Evolutionary conservation across 2,797 vertebrate species (phyloP).

Genomic region (Anolis apletophallus): DNA sequence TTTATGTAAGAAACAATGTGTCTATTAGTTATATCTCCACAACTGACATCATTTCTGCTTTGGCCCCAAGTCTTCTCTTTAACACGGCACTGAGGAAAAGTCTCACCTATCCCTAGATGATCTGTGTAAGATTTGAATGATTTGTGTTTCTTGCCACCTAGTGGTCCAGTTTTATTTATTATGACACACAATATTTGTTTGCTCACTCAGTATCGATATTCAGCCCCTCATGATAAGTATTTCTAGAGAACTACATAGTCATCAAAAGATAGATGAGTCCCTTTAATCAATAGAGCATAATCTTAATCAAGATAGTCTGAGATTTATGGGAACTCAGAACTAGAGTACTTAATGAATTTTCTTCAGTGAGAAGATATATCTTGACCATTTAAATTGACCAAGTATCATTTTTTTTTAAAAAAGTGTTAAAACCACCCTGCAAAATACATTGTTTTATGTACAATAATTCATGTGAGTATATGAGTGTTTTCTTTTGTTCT

Average conservation of each 20-base stretch:
- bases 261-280: background rate
- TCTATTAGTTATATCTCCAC: background rate
- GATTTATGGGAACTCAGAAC: background rate
- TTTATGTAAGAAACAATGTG: background rate
- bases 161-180: background rate
- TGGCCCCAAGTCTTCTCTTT: background rate
- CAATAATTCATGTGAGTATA: too few relatives aligned
- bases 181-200: background rate
- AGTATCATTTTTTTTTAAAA: too few relatives aligned
- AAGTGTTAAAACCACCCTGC: too few relatives aligned
- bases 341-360: too few relatives aligned
- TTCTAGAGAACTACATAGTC: background rate
- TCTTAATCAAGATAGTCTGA: background rate
- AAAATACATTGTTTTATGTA: too few relatives aligned
- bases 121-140: background rate
- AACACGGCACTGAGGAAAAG: background rate
- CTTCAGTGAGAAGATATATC: too few relatives aligned
- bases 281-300: too few relatives aligned
- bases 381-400: too few relatives aligned
- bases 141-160: background rate
- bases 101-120: background rate
- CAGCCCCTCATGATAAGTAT: background rate
- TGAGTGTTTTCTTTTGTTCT: too few relatives aligned
- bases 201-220: background rate
- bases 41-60: background rate